Base-by-base conservation (phyloP, 1,140 invertebrate genomes). In the Cataglyphis hispanica region DNA sequence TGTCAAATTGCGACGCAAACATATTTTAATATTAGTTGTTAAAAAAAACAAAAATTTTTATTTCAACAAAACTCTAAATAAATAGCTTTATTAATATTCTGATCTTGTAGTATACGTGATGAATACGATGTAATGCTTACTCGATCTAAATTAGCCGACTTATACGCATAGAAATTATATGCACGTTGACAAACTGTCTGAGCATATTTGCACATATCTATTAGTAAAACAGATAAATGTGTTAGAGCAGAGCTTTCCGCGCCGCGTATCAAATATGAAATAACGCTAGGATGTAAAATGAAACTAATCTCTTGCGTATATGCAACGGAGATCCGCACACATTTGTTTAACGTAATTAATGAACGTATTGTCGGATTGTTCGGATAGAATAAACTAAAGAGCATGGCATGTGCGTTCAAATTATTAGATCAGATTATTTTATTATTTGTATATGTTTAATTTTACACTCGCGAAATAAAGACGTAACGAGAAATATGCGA, bases 281-380 rank as follows among this genome's bases (percentile, higher is more conserved):
- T 67, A 80, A 40, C 46, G 34, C 25, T 50, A 25, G 25, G 8
- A 37, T 66, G 61, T 56, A 67, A 86, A 86, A 78, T 53, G 88
- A 86, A 89, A 89, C 77, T 86, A 84, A 84, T 77, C 84, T 31
- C 31, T 31, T 3, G 60, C 61, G 53, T 84, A 72, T 43, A 53
- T 64, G 53, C 27, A 27, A 75, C 31, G 60, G 31, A 50, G 74
- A 34, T 84, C 74, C 60, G 69, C 60, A 78, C 87, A 72, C 67
- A 83, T 89, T 89, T 80, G 87, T 89, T 84, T 74, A 58, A 83
- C 60, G 77, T 87, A 90, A 90, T 90, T 89, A 90, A 89, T 69
- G 76, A 81, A 56, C 61, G 81, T 66, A 72, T 72, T 66, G 81
- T 66, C 61, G 76, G 61, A 72, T 74, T 63, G 81, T 72, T 10